phyloP scores from a whole-genome alignment of 2,888 invertebrate genomes.

The Scelioninae gen. 1 region DNA sequence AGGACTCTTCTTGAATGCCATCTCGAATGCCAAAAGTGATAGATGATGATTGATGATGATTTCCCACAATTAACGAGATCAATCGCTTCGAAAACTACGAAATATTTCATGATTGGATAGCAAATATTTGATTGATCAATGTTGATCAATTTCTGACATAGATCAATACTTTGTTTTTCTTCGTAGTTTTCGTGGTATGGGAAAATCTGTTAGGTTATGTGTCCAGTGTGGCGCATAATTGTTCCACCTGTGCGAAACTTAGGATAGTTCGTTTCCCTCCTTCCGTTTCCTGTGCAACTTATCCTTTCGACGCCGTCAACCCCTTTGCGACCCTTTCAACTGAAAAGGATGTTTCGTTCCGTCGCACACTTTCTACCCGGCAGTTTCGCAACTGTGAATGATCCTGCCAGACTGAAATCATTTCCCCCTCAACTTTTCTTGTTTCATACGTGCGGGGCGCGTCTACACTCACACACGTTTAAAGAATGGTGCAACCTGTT shows the following conservation, averaged over 20 bases:
- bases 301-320: slow-evolving; percentile 51
- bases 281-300: slow-evolving; percentile 39
- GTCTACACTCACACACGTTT: slow-evolving; percentile 2
- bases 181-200: slow-evolving; percentile 5
- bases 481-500: slow-evolving; percentile 75
- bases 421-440: slow-evolving; percentile 48
- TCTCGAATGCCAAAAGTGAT: slow-evolving; percentile 14
- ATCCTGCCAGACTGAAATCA: slow-evolving; percentile 73
- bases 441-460: slow-evolving; percentile 39
- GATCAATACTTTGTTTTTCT: slow-evolving; percentile 28
- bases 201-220: slow-evolving; percentile 22
- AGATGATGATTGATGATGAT: slow-evolving; percentile 20
- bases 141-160: slow-evolving; percentile 9
- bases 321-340: slow-evolving; percentile 55
- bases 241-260: slow-evolving; percentile 53
- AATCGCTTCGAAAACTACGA: background rate
- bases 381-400: slow-evolving; percentile 40
- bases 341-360: slow-evolving; percentile 49
- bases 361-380: slow-evolving; percentile 35
- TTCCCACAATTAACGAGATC: background rate
- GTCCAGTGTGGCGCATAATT: slow-evolving; percentile 41
- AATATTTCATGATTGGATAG: background rate
- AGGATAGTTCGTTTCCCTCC: slow-evolving; percentile 28
- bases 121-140: background rate
- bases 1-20: too few species aligned